Base-by-base conservation (phyloP, 1,140 invertebrate species). In the Sipha flava region DNA sequence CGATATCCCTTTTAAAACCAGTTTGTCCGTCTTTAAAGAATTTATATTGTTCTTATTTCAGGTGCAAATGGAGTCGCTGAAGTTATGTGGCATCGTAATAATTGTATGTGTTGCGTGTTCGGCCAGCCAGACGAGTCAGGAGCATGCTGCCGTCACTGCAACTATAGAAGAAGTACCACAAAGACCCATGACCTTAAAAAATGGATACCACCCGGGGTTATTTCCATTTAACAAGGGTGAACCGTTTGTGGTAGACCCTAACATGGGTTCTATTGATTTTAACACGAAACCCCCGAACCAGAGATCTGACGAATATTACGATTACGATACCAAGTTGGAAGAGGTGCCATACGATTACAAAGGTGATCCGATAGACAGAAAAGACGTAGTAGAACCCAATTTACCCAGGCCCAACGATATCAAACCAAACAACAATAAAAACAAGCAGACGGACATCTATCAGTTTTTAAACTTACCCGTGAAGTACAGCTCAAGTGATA, bases 391-490 rank as follows among this genome's bases (percentile, higher is more conserved):
- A 83, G 45, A 87, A 85, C 47, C 87, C 82, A 31, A 83, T 83
- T 59, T 84, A 86, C 37, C 87, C 86, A 0, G 89, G 88, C 79
- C 88, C 89, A 81, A 88, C 89, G 12, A 77, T 84, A 0, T 85
- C 81, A 21, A 26, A 3, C 23, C 40, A 6, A 6, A 10, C 21
- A 47, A 81, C 82, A 82, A 82, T 88, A 43, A 88, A 26, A 16
- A 40, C 23, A 47, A 47, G 14, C 73, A 88, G 1, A 88, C 89
- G 1, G 90, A 90, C 82, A 88, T 91, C 80, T 90, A 92, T 79
- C 90, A 91, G 82, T 92, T 90, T 82, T 84, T 92, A 0, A 91
- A 91, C 84, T 83, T 91, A n/a, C 91, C 91, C 0, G 88, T 90
- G 0, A 89, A 89, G 77, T 91, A 92, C 82, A 89, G 89, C 2